phyloP scores from a whole-genome alignment of 2,888 invertebrate species.

The Eutolmus rufibarbis region DNA sequence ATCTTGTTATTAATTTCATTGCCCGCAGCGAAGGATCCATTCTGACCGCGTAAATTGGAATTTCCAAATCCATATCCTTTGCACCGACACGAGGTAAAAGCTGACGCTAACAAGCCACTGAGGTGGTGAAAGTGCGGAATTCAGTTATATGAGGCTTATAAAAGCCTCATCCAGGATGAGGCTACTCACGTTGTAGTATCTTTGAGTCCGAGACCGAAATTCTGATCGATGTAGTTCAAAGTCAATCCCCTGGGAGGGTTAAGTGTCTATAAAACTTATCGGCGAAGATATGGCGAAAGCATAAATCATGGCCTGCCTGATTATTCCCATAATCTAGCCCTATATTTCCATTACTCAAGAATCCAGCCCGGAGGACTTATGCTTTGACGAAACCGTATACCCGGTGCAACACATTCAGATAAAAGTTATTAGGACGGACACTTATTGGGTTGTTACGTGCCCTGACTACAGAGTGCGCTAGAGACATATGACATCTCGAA shows the following conservation, averaged over 20 bases:
- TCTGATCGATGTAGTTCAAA: neutral
- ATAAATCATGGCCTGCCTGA: neutral
- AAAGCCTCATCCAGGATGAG: neutral
- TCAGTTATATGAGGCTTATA: neutral
- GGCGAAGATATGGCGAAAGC: neutral
- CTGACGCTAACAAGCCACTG: neutral
- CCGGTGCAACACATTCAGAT: slow-evolving; percentile 1
- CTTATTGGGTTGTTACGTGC: slow-evolving; percentile 27
- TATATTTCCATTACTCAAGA: neutral
- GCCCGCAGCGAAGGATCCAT: neutral
- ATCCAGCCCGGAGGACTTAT: neutral
- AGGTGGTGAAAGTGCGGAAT: neutral
- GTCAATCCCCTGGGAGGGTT: neutral
- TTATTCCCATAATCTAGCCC: neutral
- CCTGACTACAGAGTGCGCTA: neutral
- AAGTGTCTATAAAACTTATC: slow-evolving; percentile 14
- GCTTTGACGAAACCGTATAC: neutral
- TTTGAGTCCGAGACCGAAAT: neutral
- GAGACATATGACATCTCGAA: slow-evolving; percentile 8
- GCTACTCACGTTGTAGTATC: neutral
- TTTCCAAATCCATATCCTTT: neutral
- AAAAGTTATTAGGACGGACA: slow-evolving; percentile 21
- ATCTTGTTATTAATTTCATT: neutral
- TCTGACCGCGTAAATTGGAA: neutral
- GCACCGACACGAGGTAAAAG: neutral